Evolutionary conservation across 2,797 vertebrate genomes (phyloP).

Genomic region (Perodicticus potto): DNA sequence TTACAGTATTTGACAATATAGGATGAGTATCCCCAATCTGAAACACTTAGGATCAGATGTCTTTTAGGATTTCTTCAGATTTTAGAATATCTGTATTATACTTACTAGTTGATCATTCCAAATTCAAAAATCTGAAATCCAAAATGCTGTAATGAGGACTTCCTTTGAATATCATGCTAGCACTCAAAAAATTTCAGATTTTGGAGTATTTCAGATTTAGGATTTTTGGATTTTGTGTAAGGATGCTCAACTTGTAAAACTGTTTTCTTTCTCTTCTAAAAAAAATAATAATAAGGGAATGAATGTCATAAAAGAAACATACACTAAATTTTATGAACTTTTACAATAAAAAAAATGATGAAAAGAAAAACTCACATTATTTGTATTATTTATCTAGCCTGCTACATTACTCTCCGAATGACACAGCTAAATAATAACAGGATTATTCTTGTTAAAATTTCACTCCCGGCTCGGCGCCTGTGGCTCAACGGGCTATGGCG

Average conservation of each 20-base stretch:
- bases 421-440: neutral
- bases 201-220: neutral
- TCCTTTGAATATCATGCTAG: neutral
- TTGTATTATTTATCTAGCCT: slow-evolving; percentile 37
- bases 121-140: neutral
- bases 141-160: neutral
- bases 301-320: slow-evolving; percentile 7
- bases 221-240: neutral
- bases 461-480: too few species aligned
- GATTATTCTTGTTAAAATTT: slow-evolving; percentile 38
- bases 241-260: neutral
- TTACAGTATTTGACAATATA: neutral
- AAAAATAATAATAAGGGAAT: neutral
- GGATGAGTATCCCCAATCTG: neutral
- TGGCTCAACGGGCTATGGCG: too few species aligned
- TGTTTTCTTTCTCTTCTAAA: neutral
- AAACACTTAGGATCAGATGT: neutral
- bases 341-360: slow-evolving; percentile 9
- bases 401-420: neutral
- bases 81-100: neutral
- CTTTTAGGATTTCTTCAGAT: neutral
- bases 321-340: slow-evolving; percentile 40
- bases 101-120: neutral
- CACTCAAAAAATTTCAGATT: neutral
- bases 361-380: slow-evolving; percentile 19